Evolutionary conservation across 2,113 vertebrate genomes (phyloP).

Genomic region (Lepisosteus osseus): DNA sequence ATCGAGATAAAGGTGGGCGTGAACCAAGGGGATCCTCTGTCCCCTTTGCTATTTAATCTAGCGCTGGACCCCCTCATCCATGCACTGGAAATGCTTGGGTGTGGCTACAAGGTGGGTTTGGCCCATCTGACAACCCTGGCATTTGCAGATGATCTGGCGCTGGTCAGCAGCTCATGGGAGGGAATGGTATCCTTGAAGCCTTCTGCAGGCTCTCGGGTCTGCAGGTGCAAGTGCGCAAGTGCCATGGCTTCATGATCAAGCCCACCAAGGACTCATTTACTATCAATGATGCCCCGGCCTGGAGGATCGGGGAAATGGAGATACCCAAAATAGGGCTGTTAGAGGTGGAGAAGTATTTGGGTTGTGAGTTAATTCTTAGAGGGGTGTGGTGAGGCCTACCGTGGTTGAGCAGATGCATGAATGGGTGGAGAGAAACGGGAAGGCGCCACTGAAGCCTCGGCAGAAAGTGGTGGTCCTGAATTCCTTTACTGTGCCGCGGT

Average conservation of each 20-base stretch:
- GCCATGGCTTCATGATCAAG: neutral
- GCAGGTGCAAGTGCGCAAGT: neutral
- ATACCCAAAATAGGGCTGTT: neutral
- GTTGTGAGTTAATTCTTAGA: neutral
- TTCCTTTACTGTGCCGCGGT: neutral
- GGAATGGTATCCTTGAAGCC: constrained; percentile 3
- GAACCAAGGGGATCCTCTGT: constrained; percentile 15
- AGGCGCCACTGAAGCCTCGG: neutral
- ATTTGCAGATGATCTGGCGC: neutral
- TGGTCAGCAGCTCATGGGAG: constrained; percentile 3
- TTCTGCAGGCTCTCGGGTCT: neutral
- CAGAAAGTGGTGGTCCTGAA: constrained; percentile 14
- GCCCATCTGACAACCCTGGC: neutral
- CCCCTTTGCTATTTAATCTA: constrained; percentile 10
- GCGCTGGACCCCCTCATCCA: constrained; percentile 1
- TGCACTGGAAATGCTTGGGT: neutral
- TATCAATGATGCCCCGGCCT: neutral
- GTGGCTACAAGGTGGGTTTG: neutral
- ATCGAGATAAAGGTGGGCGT: neutral
- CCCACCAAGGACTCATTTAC: constrained; percentile 4
- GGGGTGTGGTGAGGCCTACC: neutral
- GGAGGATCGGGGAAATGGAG: neutral
- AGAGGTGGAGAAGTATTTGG: neutral
- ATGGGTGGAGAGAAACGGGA: neutral
- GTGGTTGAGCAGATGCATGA: neutral